phyloP scores from a whole-genome alignment of 1,140 invertebrate genomes.

The Brachystomella parvula region DNA sequence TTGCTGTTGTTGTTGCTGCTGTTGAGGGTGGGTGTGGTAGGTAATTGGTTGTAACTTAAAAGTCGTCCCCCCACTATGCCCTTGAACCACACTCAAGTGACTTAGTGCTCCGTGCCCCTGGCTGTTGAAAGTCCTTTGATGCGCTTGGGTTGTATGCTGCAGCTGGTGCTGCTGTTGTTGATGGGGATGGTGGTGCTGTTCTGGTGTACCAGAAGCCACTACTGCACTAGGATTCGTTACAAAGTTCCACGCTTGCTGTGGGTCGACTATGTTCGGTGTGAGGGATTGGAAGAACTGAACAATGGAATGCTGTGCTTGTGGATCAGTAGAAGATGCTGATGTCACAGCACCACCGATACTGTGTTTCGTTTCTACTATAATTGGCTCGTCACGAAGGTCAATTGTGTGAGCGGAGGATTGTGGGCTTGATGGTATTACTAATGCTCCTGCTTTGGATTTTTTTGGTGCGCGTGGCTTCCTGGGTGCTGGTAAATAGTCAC shows the following conservation, averaged over 20 bases:
- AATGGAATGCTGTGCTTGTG: background rate
- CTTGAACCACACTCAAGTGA: conserved; percentile 1
- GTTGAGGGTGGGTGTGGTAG: background rate
- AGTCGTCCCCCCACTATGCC: background rate
- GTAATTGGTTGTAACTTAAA: conserved; percentile 1
- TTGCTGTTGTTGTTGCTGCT: conserved; percentile 3
- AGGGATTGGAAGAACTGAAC: conserved; percentile 4
- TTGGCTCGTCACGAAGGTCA: background rate
- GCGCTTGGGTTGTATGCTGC: background rate
- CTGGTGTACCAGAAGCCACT: background rate
- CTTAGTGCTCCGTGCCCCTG: background rate
- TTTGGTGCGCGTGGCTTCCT: conserved; percentile 1
- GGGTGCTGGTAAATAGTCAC: background rate
- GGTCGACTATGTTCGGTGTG: background rate
- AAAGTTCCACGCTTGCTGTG: conserved; percentile 6
- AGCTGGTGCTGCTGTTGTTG: background rate
- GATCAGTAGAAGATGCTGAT: background rate
- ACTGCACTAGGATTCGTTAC: background rate
- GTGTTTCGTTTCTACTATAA: background rate
- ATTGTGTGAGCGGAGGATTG: background rate
- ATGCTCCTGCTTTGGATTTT: background rate
- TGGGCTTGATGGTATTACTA: background rate
- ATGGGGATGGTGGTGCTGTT: background rate
- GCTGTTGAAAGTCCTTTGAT: background rate
- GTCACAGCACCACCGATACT: background rate